Base-by-base conservation (phyloP, 2,797 vertebrate species). In the Chaunax sp. region DNA sequence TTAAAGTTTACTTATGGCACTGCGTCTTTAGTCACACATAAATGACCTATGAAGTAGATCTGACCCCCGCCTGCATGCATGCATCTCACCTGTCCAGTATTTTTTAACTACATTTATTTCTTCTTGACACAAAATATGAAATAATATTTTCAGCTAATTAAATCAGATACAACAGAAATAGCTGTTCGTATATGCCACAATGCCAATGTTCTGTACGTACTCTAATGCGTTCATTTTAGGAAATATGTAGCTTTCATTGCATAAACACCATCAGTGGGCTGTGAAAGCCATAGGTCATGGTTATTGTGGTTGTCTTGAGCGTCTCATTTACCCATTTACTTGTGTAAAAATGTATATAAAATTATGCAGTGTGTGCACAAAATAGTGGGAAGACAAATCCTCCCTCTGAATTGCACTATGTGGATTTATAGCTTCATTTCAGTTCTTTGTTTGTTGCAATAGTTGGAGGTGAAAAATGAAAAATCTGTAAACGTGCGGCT, bases 401-500 rank as follows among this genome's bases (percentile, higher is more conserved):
- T 58, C 66, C 14, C 8, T 62, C 5, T n/a, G 18, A 52, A 30
- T 51, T 65, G 50, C 18, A 41, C 18, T 4, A 1, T 38, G 35
- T 26, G 20, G 59, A 63, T n/a, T n/a, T 55, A 3, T 6, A 10
- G 38, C 35, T 44, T 4, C 14, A 46, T 51, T 65, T 40, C 25
- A 10, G 2, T 49, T 63, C 10, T 20, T 45, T n/a, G 16, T 61
- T 66, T 57, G 26, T 19, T 56, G 33, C 5, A 23, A 37, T 28
- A 49, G 69, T 55, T 64, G 2, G 23, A 63, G 46, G 45, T 44
- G 0, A 23, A 59, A 40, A 68, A 69, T 60, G n/a, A 56, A 16
- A 69, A 64, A 56, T 64, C 20, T 11, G 30, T 23, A 16, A 59
- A 63, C 37, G n/a, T 49, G n/a, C n/a, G 40, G 49, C 18, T 55